Percentiles rank a stretch among this genome's conserved stretches.
Conservation (phyloP, 2,113 vertebrate species). For the Fulica atra region DNA sequence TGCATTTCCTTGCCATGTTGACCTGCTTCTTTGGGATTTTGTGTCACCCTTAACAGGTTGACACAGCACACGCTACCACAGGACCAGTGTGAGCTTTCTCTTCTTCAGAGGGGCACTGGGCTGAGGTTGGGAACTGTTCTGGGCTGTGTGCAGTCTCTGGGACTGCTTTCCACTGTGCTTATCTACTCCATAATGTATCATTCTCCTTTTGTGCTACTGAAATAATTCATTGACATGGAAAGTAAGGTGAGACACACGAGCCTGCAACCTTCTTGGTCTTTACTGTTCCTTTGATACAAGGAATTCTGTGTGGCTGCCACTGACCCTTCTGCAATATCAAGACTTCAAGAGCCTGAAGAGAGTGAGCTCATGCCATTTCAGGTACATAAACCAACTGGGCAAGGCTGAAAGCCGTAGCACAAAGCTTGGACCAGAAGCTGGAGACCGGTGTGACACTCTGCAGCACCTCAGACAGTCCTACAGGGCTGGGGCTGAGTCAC, state of each 20-base stretch:
- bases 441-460: background rate
- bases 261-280: background rate
- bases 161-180: background rate
- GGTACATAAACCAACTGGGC: background rate
- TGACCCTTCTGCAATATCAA: background rate
- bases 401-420: background rate
- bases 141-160: background rate
- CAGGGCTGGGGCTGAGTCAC: rapidly evolving
- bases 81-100: background rate
- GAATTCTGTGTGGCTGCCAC: background rate
- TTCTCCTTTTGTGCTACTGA: background rate
- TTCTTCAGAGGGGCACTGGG: background rate
- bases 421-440: background rate
- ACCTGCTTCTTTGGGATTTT: background rate
- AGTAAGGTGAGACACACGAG: background rate
- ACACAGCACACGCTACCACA: rapidly evolving
- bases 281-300: background rate
- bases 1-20: background rate
- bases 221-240: background rate
- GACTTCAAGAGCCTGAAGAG: background rate
- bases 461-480: background rate
- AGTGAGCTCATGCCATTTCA: background rate
- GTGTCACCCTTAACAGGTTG: background rate
- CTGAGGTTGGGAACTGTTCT: background rate
- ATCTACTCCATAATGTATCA: background rate